Evolutionary conservation across 53 echinoderm and acorn worm species (phyloP).

Genomic region (Arbacia lixula): DNA sequence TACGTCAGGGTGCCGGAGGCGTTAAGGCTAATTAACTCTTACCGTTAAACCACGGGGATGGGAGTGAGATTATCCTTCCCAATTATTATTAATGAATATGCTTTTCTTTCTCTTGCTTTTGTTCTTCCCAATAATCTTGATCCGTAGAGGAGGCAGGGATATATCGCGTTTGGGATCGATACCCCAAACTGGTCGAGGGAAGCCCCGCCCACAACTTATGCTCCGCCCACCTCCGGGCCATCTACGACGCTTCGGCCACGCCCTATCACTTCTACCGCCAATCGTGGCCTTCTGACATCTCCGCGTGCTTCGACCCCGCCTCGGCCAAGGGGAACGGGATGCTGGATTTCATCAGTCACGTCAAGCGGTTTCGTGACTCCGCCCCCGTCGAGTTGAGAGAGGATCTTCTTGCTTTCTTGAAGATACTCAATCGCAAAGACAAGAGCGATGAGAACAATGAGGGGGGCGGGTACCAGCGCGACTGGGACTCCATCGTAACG

Average conservation of each 20-base stretch:
- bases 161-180: conserved; percentile 48
- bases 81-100: too few species aligned
- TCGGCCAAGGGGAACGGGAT: conserved; percentile 28
- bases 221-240: conserved; percentile 12
- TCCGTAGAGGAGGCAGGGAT: conserved; percentile 49
- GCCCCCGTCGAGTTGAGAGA: conserved; percentile 19
- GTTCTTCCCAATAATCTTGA: too few species aligned
- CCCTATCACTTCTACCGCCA: conserved; percentile 37
- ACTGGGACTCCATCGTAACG: conserved; percentile 37
- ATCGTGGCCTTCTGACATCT: conserved; percentile 47
- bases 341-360: conserved; percentile 48
- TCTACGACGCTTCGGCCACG: conserved; percentile 14
- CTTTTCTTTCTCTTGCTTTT: too few species aligned
- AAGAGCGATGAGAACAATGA: neutral
- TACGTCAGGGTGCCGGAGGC: too few species aligned
- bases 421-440: neutral
- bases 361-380: conserved; percentile 27
- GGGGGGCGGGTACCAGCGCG: conserved; percentile 43
- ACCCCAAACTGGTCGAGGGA: conserved; percentile 39
- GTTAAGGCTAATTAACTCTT: too few species aligned
- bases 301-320: conserved; percentile 37
- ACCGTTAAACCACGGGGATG: too few species aligned
- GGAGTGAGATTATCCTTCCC: too few species aligned
- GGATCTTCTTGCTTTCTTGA: conserved; percentile 18
- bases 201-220: conserved; percentile 32